Evolutionary conservation across 2,888 invertebrate genomes (phyloP), one percentile per base, ranked within the genome.

Genomic region (Gordius sp.): DNA sequence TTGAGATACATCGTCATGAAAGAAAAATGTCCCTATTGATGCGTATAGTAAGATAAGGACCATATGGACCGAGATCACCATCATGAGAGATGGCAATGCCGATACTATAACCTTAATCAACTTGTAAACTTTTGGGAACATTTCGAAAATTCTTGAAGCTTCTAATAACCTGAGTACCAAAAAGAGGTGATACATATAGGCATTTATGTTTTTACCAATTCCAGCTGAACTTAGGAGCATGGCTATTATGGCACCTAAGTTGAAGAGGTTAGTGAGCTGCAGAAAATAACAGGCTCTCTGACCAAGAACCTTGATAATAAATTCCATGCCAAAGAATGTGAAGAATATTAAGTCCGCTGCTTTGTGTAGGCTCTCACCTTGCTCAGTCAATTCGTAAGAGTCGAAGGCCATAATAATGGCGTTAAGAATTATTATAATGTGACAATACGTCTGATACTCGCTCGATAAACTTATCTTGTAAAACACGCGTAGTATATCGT

Each of bases 1-100:
- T 47, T 47, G 47, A 47, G 47, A n/a, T 4, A 47, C 16, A 20
- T 47, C 47, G 20, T 47, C 47, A 20, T 47, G 47, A 47, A 47
- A 47, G 23, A 18, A 47, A 47, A 47, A 47, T 23, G 20, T 47
- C 16, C 47, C 47, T 8, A 47, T 8, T 4, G n/a, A 47, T 18
- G 47, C 47, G 47, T n/a, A 47, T 8, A 47, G 23, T 4, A 47
- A 4, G 4, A 47, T 47, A 4, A 47, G 20, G 20, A 47, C 4
- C 4, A 47, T n/a, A 23, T 47, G 47, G 4, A 20, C 20, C 20
- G 20, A 4, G 8, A 47, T 47, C 4, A 47, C 20, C 4, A 23
- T n/a, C 4, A 47, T 18, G 16, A 47, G 8, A 4, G 47, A 47
- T n/a, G 47, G 47, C 4, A 47, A 23, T 4, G 47, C 47, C 4